phyloP scores from a whole-genome alignment of 2,888 invertebrate genomes.

The Scaptodrosophila latifasciaeformis region DNA sequence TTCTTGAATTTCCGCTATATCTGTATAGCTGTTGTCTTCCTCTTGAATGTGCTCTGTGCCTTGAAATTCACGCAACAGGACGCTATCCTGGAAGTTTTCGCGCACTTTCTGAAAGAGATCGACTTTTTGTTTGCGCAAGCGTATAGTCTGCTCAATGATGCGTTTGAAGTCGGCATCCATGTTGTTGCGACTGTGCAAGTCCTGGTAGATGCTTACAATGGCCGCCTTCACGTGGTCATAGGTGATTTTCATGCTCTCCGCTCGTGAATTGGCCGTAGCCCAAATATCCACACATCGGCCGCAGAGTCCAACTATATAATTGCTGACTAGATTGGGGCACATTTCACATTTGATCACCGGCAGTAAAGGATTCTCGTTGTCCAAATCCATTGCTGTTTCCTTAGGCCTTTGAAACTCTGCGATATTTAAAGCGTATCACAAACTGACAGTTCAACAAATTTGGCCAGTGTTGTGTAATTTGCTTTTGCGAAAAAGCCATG shows the following conservation, averaged over 20 bases:
- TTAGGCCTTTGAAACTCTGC: too few relatives aligned
- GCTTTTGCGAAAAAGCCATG: too few relatives aligned
- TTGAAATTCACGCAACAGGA: constrained; percentile 7
- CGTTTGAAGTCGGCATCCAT: constrained; percentile 28
- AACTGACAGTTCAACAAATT: too few relatives aligned
- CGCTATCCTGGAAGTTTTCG: constrained; percentile 18
- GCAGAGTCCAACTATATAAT: constrained; percentile 34
- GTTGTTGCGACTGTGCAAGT: background rate
- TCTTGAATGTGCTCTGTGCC: background rate
- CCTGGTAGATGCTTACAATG: constrained; percentile 17
- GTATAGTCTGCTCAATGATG: constrained; percentile 11
- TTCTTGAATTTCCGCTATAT: background rate
- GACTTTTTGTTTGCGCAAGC: constrained; percentile 11
- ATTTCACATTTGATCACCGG: constrained; percentile 33
- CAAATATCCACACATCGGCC: constrained; percentile 33
- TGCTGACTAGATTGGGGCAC: constrained; percentile 29
- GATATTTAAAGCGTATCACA: too few relatives aligned
- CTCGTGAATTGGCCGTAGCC: constrained; percentile 9
- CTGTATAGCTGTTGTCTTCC: background rate
- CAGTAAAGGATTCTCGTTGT: constrained; percentile 19
- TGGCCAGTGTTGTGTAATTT: too few relatives aligned
- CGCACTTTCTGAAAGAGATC: constrained; percentile 29
- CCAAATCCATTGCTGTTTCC: too few relatives aligned
- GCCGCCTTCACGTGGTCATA: constrained; percentile 26
- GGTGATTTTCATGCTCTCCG: constrained; percentile 6